A percentile compares a stretch with the other conserved stretches of the same genome.
These are phyloP conservation scores for Casuarius casuarius DNA, from an alignment of 2,113 vertebrate genomes.

Conservation along the genomic window DNA sequence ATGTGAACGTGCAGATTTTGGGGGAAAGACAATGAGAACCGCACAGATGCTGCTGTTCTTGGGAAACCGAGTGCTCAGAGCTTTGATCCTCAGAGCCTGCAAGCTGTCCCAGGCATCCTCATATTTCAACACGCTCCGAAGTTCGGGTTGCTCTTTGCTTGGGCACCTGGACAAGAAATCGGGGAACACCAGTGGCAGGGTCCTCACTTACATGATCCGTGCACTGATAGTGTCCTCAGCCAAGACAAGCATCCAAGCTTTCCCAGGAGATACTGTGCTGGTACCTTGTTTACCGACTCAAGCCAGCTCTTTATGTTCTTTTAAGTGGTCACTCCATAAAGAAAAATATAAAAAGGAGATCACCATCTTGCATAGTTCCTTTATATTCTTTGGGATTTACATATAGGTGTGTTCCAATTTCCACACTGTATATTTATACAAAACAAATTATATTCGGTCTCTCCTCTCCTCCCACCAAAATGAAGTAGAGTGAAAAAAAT, in stretches of 20 bases:
- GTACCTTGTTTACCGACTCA: not conserved
- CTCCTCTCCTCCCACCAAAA: not conserved
- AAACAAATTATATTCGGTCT: not conserved
- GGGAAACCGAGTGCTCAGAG: not conserved
- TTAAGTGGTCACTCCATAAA: not conserved
- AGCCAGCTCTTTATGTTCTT: not conserved
- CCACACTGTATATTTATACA: not conserved
- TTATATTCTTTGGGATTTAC: not conserved
- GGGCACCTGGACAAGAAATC: not conserved
- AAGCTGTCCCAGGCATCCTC: not conserved
- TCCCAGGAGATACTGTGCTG: not conserved
- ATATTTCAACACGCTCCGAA: not conserved
- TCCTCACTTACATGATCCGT: not conserved
- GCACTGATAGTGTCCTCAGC: not conserved
- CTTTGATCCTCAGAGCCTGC: not conserved
- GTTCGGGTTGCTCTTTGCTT: not conserved
- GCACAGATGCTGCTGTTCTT: not conserved
- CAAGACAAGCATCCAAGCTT: not conserved
- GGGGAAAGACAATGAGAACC: not conserved
- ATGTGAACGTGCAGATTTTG: not conserved
- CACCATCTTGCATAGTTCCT: not conserved
- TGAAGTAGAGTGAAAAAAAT: too few relatives aligned
- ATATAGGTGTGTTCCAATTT: not conserved
- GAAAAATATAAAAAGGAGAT: not conserved
- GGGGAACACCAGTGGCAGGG: not conserved